A percentile compares a stretch with the other conserved stretches of the same genome.
These are phyloP conservation scores for Bovichtus variegatus DNA, from an alignment of 2,797 vertebrate species.

Conservation along the genomic window DNA sequence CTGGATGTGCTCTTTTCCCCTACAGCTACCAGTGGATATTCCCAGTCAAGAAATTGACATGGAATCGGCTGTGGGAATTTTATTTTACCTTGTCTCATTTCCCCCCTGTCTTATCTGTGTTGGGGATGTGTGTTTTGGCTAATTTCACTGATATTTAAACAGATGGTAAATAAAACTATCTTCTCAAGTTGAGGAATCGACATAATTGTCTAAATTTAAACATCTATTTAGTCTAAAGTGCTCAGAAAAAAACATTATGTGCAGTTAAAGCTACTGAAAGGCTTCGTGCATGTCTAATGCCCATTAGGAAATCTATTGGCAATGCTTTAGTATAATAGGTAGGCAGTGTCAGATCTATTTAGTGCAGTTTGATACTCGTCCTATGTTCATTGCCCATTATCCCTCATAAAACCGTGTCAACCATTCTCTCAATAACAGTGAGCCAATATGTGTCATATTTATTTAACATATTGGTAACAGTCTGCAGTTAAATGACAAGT, in stretches of 20 bases:
- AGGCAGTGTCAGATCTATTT: conserved; percentile 1
- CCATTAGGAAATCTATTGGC: neutral
- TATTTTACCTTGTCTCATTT: neutral
- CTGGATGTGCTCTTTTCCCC: conserved; percentile 8
- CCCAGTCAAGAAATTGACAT: conserved; percentile 34
- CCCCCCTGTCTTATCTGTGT: neutral
- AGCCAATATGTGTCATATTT: conserved; percentile 14
- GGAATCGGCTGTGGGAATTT: conserved; percentile 32
- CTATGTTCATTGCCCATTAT: conserved; percentile 14
- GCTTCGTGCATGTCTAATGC: neutral
- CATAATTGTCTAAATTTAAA: conserved; percentile 8
- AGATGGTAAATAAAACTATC: neutral
- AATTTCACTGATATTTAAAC: conserved; percentile 5
- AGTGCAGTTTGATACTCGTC: neutral
- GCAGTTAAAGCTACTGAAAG: conserved; percentile 3
- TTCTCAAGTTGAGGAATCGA: neutral
- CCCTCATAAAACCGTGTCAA: conserved; percentile 12
- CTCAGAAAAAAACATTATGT: conserved; percentile 8
- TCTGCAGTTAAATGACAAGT: neutral
- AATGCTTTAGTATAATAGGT: neutral
- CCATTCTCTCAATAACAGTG: neutral
- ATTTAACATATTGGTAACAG: conserved; percentile 5
- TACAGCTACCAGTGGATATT: conserved; percentile 20
- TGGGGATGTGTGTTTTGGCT: conserved; percentile 1
- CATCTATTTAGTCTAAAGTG: conserved; percentile 23